Conservation (phyloP, 2,888 invertebrate genomes). For the Pasiphila rectangulata region DNA sequence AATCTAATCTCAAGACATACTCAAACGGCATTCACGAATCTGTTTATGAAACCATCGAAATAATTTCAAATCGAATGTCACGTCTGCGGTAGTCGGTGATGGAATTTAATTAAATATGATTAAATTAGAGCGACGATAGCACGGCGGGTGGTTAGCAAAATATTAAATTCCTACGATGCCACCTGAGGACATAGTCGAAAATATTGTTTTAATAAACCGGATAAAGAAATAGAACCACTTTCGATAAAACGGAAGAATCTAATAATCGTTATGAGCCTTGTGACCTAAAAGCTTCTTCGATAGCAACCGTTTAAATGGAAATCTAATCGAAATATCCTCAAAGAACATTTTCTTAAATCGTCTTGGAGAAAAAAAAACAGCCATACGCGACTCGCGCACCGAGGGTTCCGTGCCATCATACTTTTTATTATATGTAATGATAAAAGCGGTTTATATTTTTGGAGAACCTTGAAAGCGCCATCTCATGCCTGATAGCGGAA, state of each 20-base stretch:
- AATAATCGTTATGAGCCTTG: neutral
- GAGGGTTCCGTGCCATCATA: too few species aligned
- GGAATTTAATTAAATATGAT: conserved; percentile 57
- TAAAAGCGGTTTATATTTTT: too few species aligned
- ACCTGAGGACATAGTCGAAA: conserved; percentile 7
- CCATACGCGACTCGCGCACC: too few species aligned
- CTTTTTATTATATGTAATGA: too few species aligned
- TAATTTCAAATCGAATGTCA: conserved; percentile 22
- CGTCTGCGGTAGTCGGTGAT: conserved; percentile 33
- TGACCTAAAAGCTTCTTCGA: neutral
- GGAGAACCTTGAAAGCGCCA: too few species aligned
- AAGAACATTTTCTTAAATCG: neutral
- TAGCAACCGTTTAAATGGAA: neutral
- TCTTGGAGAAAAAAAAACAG: too few species aligned
- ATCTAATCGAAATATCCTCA: neutral
- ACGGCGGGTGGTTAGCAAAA: conserved; percentile 37
- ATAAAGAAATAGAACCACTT: neutral
- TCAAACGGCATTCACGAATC: conserved; percentile 4
- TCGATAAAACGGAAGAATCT: neutral
- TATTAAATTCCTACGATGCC: conserved; percentile 45
- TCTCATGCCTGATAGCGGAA: too few species aligned
- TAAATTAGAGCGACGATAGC: conserved; percentile 38
- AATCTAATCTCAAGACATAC: neutral
- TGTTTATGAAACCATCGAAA: conserved; percentile 15
- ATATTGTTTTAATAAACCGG: conserved; percentile 5